phyloP scores from a whole-genome alignment of 2,888 invertebrate genomes.

The Dione juno region DNA sequence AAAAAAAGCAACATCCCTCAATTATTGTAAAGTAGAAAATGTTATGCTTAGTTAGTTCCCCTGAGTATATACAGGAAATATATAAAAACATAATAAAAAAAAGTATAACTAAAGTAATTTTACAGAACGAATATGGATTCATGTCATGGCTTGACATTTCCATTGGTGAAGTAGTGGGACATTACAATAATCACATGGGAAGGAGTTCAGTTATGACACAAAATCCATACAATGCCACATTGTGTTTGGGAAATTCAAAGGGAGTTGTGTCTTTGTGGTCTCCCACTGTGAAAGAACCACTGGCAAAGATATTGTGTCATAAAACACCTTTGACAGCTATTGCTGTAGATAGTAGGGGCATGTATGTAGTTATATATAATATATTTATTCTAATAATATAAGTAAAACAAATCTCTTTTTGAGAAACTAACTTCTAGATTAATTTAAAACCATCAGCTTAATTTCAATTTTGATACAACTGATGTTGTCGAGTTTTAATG shows the following conservation, averaged over 20 bases:
- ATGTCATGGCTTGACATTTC: conserved; percentile 97
- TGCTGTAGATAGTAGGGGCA: conserved; percentile 92
- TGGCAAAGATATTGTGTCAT: conserved; percentile 97
- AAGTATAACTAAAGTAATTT: conserved; percentile 40
- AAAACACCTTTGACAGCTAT: conserved; percentile 90
- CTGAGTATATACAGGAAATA: neutral
- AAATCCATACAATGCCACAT: conserved; percentile 96
- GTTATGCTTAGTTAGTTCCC: neutral
- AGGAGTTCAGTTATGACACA: conserved; percentile 93
- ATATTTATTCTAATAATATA: too few relatives aligned
- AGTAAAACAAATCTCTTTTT: too few relatives aligned
- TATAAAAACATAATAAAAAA: neutral
- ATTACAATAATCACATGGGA: conserved; percentile 90
- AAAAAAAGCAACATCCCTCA: too few relatives aligned
- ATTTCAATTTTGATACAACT: too few relatives aligned
- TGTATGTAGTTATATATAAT: conserved; percentile 78
- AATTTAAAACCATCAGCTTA: too few relatives aligned
- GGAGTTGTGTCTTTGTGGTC: conserved; percentile 98
- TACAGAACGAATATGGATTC: conserved; percentile 89
- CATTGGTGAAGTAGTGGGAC: conserved; percentile 93
- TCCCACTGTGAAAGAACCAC: conserved; percentile 91
- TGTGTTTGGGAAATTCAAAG: conserved; percentile 94
- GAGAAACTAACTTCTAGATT: too few relatives aligned
- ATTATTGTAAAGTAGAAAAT: too few relatives aligned
- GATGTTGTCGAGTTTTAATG: too few relatives aligned